Conservation (phyloP, 2,113 vertebrate genomes). For the Phyllostomus hastatus region DNA sequence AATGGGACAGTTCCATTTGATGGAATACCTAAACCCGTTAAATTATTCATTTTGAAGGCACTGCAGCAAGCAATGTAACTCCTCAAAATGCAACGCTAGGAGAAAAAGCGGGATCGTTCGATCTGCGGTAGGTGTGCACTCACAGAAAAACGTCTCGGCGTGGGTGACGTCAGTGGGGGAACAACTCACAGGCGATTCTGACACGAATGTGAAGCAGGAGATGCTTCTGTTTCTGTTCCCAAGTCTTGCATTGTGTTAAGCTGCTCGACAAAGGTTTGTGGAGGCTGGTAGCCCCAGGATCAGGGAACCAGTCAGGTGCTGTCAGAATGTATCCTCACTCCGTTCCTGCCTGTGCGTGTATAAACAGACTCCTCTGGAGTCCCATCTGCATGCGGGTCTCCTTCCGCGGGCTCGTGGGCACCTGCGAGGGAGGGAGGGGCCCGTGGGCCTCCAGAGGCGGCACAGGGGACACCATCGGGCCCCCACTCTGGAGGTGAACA, state of each 20-base stretch:
- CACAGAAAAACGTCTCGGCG: background rate
- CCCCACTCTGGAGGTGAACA: background rate
- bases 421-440: rapidly evolving
- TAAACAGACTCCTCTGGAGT: rapidly evolving
- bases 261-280: background rate
- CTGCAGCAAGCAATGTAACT: too few species aligned
- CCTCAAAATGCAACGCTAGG: background rate
- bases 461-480: background rate
- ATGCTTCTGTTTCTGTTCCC: background rate
- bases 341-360: rapidly evolving
- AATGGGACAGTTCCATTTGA: background rate
- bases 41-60: background rate
- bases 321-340: background rate
- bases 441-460: background rate
- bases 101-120: background rate
- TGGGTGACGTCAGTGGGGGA: too few species aligned
- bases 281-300: background rate
- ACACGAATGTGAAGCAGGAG: background rate
- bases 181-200: background rate
- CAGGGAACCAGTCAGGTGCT: rapidly evolving
- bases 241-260: background rate
- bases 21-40: background rate
- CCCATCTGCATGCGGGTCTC: rapidly evolving
- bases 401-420: rapidly evolving
- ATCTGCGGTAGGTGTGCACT: background rate